Conservation (phyloP, 2,113 vertebrate genomes). For the Sinocyclocheilus anshuiensis region DNA sequence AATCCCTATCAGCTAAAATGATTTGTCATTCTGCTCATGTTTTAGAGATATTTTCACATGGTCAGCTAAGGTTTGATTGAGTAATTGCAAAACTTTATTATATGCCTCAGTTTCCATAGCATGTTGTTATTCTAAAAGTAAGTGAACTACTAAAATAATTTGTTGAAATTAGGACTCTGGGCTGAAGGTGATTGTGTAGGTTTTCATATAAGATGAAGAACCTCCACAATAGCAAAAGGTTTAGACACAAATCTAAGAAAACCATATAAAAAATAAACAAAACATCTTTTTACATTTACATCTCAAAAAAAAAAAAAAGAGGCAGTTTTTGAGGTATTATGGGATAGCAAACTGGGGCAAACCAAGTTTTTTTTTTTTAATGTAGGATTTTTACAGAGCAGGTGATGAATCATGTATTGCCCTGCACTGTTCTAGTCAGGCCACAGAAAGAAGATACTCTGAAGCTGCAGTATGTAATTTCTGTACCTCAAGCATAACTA, state of each 20-base stretch:
- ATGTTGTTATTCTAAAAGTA: not conserved
- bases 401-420: not conserved
- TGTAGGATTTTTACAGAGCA: not conserved
- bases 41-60: not conserved
- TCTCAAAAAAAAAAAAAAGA: no score
- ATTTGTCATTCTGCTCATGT: slow-evolving; percentile 2
- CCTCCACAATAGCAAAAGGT: no score
- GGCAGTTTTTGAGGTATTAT: no score
- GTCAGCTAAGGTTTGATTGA: not conserved
- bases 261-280: no score
- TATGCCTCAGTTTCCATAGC: not conserved
- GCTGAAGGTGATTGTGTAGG: no score
- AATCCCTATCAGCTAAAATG: not conserved
- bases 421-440: not conserved
- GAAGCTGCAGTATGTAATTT: not conserved
- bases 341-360: no score
- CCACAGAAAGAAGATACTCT: not conserved
- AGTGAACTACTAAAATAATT: not conserved
- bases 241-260: no score
- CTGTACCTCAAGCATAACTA: not conserved
- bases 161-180: not conserved
- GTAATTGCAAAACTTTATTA: not conserved
- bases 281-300: no score
- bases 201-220: no score
- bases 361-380: no score